Base-by-base conservation (phyloP, 2,888 invertebrate genomes). In the Cataglyphis cursor region DNA sequence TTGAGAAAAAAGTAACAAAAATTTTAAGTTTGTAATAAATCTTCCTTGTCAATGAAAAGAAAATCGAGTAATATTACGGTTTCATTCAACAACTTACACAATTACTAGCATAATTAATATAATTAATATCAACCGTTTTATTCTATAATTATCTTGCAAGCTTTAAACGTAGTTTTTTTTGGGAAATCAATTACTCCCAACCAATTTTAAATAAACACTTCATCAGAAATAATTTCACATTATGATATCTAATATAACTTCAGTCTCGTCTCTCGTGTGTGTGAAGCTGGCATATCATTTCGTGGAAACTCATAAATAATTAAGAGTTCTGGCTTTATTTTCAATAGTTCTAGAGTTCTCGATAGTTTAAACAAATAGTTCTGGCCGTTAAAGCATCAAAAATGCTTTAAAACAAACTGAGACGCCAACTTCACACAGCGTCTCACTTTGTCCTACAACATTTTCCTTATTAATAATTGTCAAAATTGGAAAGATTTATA, bases 71-170 rank as follows among this genome's bases (percentile, higher is more conserved):
- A 75, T 48, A 51, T 74, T 15, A 31, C 66, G 6, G 44, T 65
- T 61, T 59, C 9, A 2, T 44, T 65, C 31, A 35, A 75, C 18
- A 48, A 31, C 6, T 44, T 64, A 35, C 10, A 62, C 15, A 31
- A 24, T 31, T 61, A 2, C 1, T 41, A 41, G 21, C 6, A 44
- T 9, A 2, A 35, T 61, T 61, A 73, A 73, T 41, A 62, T 62
- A 24, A 24, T 24, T 24, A 24, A 24, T 24, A 24, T 24, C 15
- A 31, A n/a, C 28, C 28, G 28, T 38, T 62, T 24, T 24, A 44
- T 44, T 74, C 59, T 54, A 18, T 41, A 73, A 72, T 57, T 57
- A 24, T 57, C 15, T 51, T 73, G 28, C 6, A 1, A 57, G 10
- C 24, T 41, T 15, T 35, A 54, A 12, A 72, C 1, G n/a, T 31